Evolutionary conservation across 2,113 vertebrate species (phyloP), one percentile per base, ranked within the genome.

Genomic region (Plotosus lineatus): DNA sequence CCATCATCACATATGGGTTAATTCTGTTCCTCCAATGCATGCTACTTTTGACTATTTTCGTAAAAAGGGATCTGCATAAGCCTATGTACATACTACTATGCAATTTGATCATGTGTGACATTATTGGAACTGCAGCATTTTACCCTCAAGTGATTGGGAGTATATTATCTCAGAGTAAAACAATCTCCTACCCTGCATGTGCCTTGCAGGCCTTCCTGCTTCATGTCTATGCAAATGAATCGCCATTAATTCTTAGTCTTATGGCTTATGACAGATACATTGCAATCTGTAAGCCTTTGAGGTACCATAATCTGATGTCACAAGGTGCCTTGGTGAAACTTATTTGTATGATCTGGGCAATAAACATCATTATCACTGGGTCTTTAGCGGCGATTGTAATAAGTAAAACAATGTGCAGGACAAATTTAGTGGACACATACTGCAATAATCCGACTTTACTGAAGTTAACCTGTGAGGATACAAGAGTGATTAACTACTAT

Each of bases 261-360:
- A 65, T 65, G 61, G 9, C 61, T 65, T 65, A 65, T 65, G 61
- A 65, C 17, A 38, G 61, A 65, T 65, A 65, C 8, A 33, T 65
- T 65, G 61, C 61, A 11, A 38, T 65, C 23, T 65, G 61, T 19
- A 40, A 65, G 0, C 61, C 61, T 21, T 38, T 65, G 33, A 38
- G 61, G 38, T 65, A 65, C 61, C 61, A 38, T 33, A 65, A 33
- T 65, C 61, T 65, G 31, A 65, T 65, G 61, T 38, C 61, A 23
- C 31, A 0, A 65, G 33, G 33, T 65, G 23, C 6, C 33, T 38
- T 65, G 61, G 61, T 36, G 61, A 65, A 65, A 65, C 11, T 23
- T 38, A 38, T 65, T 38, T 38, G 61, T 10, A 38, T 23, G 31
- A 33, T 9, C 36, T 65, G 61, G 61, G 19, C 33, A 3, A 11